Evolutionary conservation across 1,140 invertebrate species (phyloP).

Genomic region (Drosophila bocki): DNA sequence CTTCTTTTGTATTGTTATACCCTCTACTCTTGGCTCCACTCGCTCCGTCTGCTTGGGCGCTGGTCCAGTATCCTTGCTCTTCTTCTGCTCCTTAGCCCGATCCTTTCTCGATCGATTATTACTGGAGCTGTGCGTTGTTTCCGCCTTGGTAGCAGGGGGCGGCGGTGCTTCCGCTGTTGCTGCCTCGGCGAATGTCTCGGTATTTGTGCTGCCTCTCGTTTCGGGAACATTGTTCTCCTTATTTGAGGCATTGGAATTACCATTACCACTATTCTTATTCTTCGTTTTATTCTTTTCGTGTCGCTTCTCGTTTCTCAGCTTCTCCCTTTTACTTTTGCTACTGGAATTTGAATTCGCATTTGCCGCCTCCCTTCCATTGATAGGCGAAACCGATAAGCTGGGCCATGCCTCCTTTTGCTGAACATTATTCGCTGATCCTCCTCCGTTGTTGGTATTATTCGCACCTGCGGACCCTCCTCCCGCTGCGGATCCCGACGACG

Average conservation of each 20-base stretch:
- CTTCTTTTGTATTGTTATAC: conserved; percentile 26
- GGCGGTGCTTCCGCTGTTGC: conserved; percentile 27
- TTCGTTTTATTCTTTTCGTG: conserved; percentile 76
- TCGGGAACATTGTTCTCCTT: conserved; percentile 74
- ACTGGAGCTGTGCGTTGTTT: conserved; percentile 23
- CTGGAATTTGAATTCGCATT: conserved; percentile 32
- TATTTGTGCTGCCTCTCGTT: conserved; percentile 31
- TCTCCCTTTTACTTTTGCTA: conserved; percentile 72
- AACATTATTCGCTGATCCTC: conserved; percentile 87
- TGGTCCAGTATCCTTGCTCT: conserved; percentile 42
- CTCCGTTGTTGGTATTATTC: conserved; percentile 28
- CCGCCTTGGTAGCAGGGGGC: conserved; percentile 39
- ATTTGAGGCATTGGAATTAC: conserved; percentile 82
- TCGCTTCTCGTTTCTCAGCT: conserved; percentile 70
- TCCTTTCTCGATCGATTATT: conserved; percentile 55
- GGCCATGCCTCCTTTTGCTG: conserved; percentile 90
- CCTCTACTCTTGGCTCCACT: conserved; percentile 41
- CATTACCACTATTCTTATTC: conserved; percentile 57
- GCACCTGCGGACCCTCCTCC: conserved; percentile 17
- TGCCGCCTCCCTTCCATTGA: conserved; percentile 63
- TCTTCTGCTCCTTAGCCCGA: conserved; percentile 42
- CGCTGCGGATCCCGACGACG: conserved; percentile 34
- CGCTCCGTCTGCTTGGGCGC: conserved; percentile 26
- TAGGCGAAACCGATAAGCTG: conserved; percentile 86
- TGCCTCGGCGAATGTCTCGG: conserved; percentile 40